phyloP scores from a whole-genome alignment of 2,797 vertebrate species.

The Discoglossus pictus region DNA sequence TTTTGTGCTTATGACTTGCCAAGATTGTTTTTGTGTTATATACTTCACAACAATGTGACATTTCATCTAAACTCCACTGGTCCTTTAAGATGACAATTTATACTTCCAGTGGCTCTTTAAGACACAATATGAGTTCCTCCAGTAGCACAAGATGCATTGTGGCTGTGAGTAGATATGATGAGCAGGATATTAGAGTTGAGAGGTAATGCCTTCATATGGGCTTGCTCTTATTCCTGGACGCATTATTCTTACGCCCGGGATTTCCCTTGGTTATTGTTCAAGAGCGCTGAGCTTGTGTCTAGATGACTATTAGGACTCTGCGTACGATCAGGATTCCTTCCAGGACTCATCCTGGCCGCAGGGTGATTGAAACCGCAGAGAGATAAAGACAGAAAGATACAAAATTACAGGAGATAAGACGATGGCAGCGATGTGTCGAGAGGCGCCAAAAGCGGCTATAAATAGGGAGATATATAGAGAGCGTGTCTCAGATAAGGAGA shows the following conservation, averaged over 20 bases:
- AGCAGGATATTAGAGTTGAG: too few species aligned
- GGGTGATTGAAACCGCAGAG: slow-evolving; percentile 41
- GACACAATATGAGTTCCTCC: too few species aligned
- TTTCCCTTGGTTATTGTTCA: background rate
- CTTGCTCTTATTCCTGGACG: background rate
- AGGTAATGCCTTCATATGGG: background rate
- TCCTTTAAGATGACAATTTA: too few species aligned
- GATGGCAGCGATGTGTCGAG: slow-evolving; percentile 24
- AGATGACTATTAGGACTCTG: slow-evolving; percentile 17
- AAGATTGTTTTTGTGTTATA: too few species aligned
- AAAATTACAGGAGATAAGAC: slow-evolving; percentile 36
- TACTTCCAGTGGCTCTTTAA: too few species aligned
- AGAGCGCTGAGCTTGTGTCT: slow-evolving; percentile 9
- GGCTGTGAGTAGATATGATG: too few species aligned
- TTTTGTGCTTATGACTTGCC: too few species aligned
- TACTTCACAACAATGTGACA: too few species aligned
- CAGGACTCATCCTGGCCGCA: slow-evolving; percentile 23
- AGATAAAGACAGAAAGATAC: slow-evolving; percentile 28
- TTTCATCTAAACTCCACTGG: too few species aligned
- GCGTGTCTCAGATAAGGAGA: slow-evolving; percentile 27
- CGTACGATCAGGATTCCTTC: slow-evolving; percentile 37
- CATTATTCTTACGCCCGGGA: background rate
- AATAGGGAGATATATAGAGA: slow-evolving; percentile 41
- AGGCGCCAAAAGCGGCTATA: slow-evolving; percentile 25
- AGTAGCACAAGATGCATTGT: too few species aligned